Evolutionary conservation across 2,888 invertebrate genomes (phyloP).

Genomic region (Diarsia mendica): DNA sequence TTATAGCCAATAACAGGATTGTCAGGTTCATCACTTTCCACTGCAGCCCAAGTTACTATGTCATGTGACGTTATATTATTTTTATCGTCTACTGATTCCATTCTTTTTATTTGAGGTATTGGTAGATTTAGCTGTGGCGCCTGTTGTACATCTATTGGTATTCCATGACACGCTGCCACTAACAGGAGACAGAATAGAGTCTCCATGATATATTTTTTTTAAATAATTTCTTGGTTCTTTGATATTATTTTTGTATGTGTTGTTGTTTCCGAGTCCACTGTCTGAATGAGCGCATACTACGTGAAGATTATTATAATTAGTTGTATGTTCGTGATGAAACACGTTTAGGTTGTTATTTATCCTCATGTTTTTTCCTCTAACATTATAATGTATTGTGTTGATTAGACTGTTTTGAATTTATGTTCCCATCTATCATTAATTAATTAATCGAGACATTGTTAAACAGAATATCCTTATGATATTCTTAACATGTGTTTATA

Average conservation of each 20-base stretch:
- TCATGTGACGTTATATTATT: slow-evolving; percentile 33
- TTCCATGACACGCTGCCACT: slow-evolving; percentile 7
- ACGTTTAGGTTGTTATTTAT: neutral
- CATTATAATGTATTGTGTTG: neutral
- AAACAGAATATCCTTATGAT: too few relatives aligned
- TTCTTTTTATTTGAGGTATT: neutral
- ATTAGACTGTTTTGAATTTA: neutral
- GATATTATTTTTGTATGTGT: neutral
- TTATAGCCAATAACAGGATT: slow-evolving; percentile 38
- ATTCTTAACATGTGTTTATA: neutral
- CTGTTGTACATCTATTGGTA: slow-evolving; percentile 11
- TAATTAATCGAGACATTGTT: neutral
- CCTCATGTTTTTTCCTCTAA: slow-evolving; percentile 17
- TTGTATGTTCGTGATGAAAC: neutral
- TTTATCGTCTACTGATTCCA: neutral
- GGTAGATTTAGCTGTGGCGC: slow-evolving; percentile 10
- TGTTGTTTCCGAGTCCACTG: neutral
- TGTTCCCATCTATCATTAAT: neutral
- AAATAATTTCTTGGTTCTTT: neutral
- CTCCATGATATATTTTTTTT: slow-evolving; percentile 3
- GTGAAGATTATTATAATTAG: neutral
- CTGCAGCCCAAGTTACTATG: slow-evolving; percentile 18
- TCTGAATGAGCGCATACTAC: slow-evolving; percentile 16
- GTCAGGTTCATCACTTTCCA: slow-evolving; percentile 14
- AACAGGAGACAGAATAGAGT: slow-evolving; percentile 5